A percentile compares a stretch with the other conserved stretches of the same genome.
phyloP scores from a whole-genome alignment of 1,140 invertebrate genomes.

The Drosophila hydei region DNA sequence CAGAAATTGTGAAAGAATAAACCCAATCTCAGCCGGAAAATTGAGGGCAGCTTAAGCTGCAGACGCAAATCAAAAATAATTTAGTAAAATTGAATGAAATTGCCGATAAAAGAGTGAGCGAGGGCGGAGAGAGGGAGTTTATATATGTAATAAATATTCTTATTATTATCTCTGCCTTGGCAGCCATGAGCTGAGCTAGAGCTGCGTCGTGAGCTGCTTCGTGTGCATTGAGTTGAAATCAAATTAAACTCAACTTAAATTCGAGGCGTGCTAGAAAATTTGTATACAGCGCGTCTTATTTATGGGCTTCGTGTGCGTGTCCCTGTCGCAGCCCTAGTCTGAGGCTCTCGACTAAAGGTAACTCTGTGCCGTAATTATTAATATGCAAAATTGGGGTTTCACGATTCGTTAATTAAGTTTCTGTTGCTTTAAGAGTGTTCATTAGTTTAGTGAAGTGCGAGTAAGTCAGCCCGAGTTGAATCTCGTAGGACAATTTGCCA shows the following conservation, averaged over 20 bases:
- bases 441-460: conserved; percentile 70
- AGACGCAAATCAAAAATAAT: too few species aligned
- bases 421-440: conserved; percentile 70
- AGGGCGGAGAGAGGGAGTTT: too few species aligned
- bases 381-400: conserved; percentile 78
- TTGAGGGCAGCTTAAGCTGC: too few species aligned
- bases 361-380: conserved; percentile 53
- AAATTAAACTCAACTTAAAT: conserved; percentile 80
- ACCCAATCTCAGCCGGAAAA: too few species aligned
- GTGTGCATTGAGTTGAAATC: conserved; percentile 29
- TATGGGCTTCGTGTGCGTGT: conserved; percentile 65
- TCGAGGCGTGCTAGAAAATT: conserved; percentile 35
- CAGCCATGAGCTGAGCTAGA: too few species aligned
- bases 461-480: conserved; percentile 25
- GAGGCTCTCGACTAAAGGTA: too few species aligned
- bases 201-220: background rate
- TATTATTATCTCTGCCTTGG: background rate
- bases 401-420: conserved; percentile 79
- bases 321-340: too few species aligned
- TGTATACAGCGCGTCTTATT: conserved; percentile 53
- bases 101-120: too few species aligned
- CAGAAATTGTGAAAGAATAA: too few species aligned
- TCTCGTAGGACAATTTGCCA: conserved; percentile 34
- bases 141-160: background rate
- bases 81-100: too few species aligned